Percentiles rank a stretch among this genome's conserved stretches.
Conservation (phyloP, 2,113 vertebrate genomes). For the Epinephelus fuscoguttatus region DNA sequence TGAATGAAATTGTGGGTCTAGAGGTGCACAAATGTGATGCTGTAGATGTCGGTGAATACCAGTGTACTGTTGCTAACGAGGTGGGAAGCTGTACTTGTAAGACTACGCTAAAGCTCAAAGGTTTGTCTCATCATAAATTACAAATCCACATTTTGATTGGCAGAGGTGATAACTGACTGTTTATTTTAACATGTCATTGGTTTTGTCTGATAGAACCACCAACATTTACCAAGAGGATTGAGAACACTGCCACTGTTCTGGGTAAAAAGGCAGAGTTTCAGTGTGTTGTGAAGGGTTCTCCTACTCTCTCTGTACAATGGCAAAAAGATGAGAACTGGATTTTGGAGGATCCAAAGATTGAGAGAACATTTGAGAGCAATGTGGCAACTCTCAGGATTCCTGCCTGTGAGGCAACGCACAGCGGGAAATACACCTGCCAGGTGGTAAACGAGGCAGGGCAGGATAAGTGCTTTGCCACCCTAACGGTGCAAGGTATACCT, state of each 20-base stretch:
- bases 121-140: constrained; percentile 83
- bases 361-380: constrained; percentile 88
- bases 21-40: constrained; percentile 91
- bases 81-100: constrained; percentile 93
- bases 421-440: constrained; percentile 95
- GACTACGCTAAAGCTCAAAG: constrained; percentile 92
- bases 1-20: constrained; percentile 86
- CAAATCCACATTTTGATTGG: background rate
- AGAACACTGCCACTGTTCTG: constrained; percentile 89
- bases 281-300: constrained; percentile 88
- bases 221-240: constrained; percentile 90
- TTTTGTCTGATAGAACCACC: constrained; percentile 89
- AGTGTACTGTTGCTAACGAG: constrained; percentile 92
- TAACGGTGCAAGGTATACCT: constrained; percentile 93
- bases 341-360: constrained; percentile 89
- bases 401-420: constrained; percentile 86
- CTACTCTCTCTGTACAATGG: constrained; percentile 92
- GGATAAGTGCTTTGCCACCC: constrained; percentile 92
- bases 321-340: constrained; percentile 95
- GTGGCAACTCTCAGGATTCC: constrained; percentile 89
- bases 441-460: constrained; percentile 94
- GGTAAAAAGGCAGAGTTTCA: constrained; percentile 90
- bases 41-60: constrained; percentile 95
- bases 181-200: constrained; percentile 63
- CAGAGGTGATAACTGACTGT: background rate